Base-by-base conservation (phyloP, 2,797 vertebrate species). In the Threskiornis aethiopicus region DNA sequence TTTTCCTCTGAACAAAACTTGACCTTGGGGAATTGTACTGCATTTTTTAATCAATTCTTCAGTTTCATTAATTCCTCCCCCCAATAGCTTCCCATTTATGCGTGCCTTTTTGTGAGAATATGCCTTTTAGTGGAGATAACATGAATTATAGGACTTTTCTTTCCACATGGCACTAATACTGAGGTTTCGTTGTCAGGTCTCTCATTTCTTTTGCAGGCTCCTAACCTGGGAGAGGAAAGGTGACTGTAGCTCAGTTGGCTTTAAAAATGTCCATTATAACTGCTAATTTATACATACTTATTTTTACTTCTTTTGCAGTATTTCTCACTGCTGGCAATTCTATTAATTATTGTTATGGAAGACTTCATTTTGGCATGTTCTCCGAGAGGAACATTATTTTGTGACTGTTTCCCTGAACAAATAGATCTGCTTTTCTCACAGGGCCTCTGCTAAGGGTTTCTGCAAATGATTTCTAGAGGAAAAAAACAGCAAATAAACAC, bases 21-120 rank as follows among this genome's bases (percentile, higher is more conserved):
- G 90, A 66, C 93, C 85, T 90, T 96, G 80, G 55, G 71, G 67
- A 87, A 84, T 90, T 70, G 26, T 77, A n/a, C 71, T 15, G 17
- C 59, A 39, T 93, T 93, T 95, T 91, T 59, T 73, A 90, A 84
- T 92, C 37, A 71, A 46, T 89, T 88, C 44, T 88, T 24, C 65
- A 47, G 66, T 86, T 86, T 87, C 54, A 33, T 87, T 67, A 93
- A 77, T 95, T 93, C 72, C 42, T 88, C 54, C 21, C 46, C 49
- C 62, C 72, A 55, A 11, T 21, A 58, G 46, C 39, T 92, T 85
- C 65, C 69, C 72, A 31, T 35, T 91, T 79, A 13, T 88, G 29
- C 37, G 7, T 69, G 35, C 31, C 20, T 78, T 66, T 82, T 72
- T 69, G 14, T 62, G 35, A 28, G 42, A 77, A 57, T 61, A 13